phyloP scores from a whole-genome alignment of 2,113 vertebrate genomes.

The Nycticebus coucang region DNA sequence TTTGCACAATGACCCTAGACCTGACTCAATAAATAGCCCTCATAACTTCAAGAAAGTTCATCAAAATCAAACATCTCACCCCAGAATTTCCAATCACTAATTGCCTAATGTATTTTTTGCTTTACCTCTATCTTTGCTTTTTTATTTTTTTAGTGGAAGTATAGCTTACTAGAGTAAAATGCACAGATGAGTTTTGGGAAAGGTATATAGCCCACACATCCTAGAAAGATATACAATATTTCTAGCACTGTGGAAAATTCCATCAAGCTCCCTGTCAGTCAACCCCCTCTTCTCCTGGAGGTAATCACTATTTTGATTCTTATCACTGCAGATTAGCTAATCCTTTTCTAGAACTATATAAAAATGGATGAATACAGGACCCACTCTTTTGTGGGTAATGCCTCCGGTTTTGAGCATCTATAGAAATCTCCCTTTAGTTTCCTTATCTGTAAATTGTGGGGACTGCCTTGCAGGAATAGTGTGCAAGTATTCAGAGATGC shows the following conservation, averaged over 20 bases:
- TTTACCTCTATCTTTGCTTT: neutral
- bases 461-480: neutral
- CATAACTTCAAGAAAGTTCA: neutral
- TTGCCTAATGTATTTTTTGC: neutral
- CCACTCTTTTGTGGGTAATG: neutral
- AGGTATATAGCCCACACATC: neutral
- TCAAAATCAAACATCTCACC: neutral
- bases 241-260: neutral
- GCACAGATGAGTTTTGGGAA: neutral
- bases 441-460: neutral
- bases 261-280: neutral
- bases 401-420: neutral
- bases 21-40: neutral
- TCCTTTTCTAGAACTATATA: slow-evolving; percentile 1
- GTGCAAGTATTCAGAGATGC: neutral
- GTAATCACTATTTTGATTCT: neutral
- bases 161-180: neutral
- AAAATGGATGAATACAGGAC: neutral
- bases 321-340: neutral
- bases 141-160: neutral
- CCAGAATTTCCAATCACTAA: neutral
- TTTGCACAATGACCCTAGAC: neutral
- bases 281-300: neutral
- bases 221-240: neutral
- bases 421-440: neutral